Evolutionary conservation across 2,888 invertebrate genomes (phyloP), one percentile per base, ranked within the genome.

Genomic region (Napeogenes sylphis): DNA sequence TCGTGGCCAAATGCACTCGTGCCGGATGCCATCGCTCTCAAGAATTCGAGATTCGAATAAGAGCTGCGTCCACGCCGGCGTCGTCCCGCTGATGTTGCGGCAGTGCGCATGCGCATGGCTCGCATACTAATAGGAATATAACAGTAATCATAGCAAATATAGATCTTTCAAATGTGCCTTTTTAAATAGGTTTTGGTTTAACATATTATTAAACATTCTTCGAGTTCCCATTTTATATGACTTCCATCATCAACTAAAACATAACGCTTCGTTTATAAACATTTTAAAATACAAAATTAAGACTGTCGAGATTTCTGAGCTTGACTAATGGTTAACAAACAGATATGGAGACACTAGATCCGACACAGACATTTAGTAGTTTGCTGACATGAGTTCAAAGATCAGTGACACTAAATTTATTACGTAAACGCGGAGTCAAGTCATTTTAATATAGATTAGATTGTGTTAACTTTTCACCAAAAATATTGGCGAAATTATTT

Each of bases 1-100:
- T 8, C 12, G 4, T 14, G n/a, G 82, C 88, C 88, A 87, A 72
- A 64, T 87, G 87, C 87, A 87, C 75, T 79, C 70, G 66, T 76
- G 73, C 78, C 83, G 84, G 83, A 84, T 83, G 76, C 81, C 78
- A 71, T 72, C 77, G 76, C 74, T 68, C 70, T 68, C 66, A 70
- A 73, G 71, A 73, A 73, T 73, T 72, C 61, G 65, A 69, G 14
- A 68, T 64, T 62, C 65, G 61, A 68, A 65, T 67, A 63, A 67
- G 47, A 51, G 47, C 10, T 10, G 42, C 42, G 8, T 10, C 42
- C 10, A 10, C 66, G 66, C 51, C 58, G 59, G 54, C 57, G 46
- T 59, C 63, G 56, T 51, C 46, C 47, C 63, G 47, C 35, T 45
- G 51, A 45, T 53, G 46, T 55, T 55, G 45, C 10, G 46, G 30